phyloP scores from a whole-genome alignment of 2,113 vertebrate genomes.

The Furnarius figulus region DNA sequence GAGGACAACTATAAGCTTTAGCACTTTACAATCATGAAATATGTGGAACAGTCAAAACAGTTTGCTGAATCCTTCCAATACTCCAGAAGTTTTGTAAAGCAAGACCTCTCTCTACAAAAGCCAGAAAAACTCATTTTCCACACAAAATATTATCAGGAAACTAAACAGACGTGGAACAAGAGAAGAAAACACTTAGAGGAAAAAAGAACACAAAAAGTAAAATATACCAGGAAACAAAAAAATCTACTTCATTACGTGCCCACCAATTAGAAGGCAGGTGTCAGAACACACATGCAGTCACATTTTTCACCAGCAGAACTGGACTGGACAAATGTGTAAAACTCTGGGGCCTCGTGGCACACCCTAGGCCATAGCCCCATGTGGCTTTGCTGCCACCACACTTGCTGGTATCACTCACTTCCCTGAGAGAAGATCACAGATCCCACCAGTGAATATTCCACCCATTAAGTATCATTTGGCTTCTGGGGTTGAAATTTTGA shows the following conservation, averaged over 20 bases:
- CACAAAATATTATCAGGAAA: not conserved
- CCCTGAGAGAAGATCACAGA: fast-evolving
- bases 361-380: fast-evolving
- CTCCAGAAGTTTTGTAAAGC: not conserved
- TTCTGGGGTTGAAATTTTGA: not conserved
- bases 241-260: not conserved
- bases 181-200: not conserved
- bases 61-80: not conserved
- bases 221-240: not conserved
- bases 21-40: not conserved
- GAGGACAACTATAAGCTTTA: not conserved
- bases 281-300: not conserved
- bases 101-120: not conserved
- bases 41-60: not conserved
- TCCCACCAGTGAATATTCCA: not conserved
- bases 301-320: not conserved
- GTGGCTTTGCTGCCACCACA: not conserved
- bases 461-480: not conserved
- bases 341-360: not conserved
- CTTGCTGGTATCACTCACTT: too few relatives aligned
- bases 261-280: not conserved
- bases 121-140: not conserved
- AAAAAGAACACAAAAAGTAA: not conserved
- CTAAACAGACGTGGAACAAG: not conserved
- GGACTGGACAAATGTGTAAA: not conserved